Evolutionary conservation across 2,113 vertebrate species (phyloP).

Genomic region (Gorsachius goisagi): DNA sequence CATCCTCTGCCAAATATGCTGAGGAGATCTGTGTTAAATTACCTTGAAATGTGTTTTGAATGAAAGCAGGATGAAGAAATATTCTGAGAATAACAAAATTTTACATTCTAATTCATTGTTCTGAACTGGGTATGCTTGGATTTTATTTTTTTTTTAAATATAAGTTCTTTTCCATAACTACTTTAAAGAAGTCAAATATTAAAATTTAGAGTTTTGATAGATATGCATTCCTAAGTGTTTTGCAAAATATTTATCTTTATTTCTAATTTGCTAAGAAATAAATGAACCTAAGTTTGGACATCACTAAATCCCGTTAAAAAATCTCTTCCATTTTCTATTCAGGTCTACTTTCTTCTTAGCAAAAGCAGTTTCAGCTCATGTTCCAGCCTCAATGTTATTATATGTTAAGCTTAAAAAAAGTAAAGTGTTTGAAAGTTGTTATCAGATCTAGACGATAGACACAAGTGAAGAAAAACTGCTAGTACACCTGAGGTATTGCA

Average conservation of each 20-base stretch:
- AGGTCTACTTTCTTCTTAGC: neutral
- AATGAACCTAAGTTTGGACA: neutral
- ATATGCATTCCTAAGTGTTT: neutral
- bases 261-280: neutral
- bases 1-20: neutral
- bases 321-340: neutral
- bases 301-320: neutral
- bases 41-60: neutral
- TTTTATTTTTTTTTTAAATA: neutral
- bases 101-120: neutral
- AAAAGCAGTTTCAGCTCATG: neutral
- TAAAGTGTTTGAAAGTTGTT: neutral
- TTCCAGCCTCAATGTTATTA: neutral
- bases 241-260: neutral
- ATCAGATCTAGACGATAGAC: neutral
- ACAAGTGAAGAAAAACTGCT: neutral
- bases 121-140: neutral
- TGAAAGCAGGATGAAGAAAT: neutral
- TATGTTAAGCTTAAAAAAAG: neutral
- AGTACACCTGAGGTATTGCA: neutral
- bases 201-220: neutral
- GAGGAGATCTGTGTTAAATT: neutral
- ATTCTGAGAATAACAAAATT: neutral
- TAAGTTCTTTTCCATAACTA: neutral
- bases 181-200: neutral